Evolutionary conservation across 2,113 vertebrate genomes (phyloP), one percentile per base, ranked within the genome.

Genomic region (Coptodon rendalli): DNA sequence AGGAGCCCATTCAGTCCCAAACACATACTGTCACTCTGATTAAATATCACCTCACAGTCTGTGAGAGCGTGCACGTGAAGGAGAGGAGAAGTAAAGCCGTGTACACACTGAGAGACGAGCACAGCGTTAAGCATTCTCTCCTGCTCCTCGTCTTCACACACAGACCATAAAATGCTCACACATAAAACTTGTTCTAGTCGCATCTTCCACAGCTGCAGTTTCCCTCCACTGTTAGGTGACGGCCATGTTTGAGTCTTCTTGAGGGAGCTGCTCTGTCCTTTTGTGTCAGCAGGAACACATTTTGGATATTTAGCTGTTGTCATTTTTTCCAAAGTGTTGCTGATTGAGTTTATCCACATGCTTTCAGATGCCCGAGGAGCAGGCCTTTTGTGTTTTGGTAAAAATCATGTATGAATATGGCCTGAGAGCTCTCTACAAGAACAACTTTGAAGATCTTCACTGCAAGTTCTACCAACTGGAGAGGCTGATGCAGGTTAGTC

Each of bases 391-490:
- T 91, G 98, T 99, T 5, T 93, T 99, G 95, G 98, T 99, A 93
- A 99, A 98, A 96, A 99, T 99, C 94, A 99, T 99, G 99, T 98
- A 97, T 85, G 94, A 98, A 63, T 99, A 99, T 29, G 97, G 97
- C 87, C 97, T 99, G 83, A 95, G 98, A 90, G 97, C 97, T 54
- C 98, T 99, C 82, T 99, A 99, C 96, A 98, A 96, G 96, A 99
- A 99, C 96, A 99, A 99, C 95, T 99, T 99, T 93, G 98, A 99
- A 95, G 98, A 98, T 96, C 98, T 99, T 86, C 98, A 99, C 84
- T 99, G 98, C 97, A 99, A 99, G 96, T 99, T 99, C 92, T 99
- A 97, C 96, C 98, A 99, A 86, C 96, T 99, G 93, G 99, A 99
- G 93, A 97, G 95, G 89, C 95, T 99, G 84, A 96, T 99, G 93